Evolutionary conservation across 92 coral and sea anemone species (phyloP), one percentile per base, ranked within the genome.

Genomic region (Zoanthus solanderi): DNA sequence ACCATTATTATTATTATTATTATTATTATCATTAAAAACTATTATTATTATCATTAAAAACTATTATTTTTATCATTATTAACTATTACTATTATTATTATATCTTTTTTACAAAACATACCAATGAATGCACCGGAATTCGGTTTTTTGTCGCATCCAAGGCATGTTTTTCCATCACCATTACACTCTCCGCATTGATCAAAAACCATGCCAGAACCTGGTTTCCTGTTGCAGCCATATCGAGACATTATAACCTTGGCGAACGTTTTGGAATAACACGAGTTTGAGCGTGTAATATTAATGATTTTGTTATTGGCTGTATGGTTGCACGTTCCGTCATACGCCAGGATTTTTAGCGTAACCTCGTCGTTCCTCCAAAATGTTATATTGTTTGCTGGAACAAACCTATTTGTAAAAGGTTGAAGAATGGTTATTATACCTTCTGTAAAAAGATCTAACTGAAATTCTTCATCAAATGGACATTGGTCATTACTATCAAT

Each of bases 101-200:
- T 23, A 23, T 23, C 23, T 37, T 37, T 11, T 50, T 50, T 3
- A 50, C 9, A 31, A 78, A 2, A 81, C 85, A 46, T 66, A 81
- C 85, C 85, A 9, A 12, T 6, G 14, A 45, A 81, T 65, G 75
- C 75, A 23, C 85, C 85, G 34, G 85, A 81, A 81, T 81, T 66
- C 10, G 23, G 46, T n/a, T 46, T 81, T 0, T 69, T 66, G 34
- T 81, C 85, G 12, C 85, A 81, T 32, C 85, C 85, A 42, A 46
- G 14, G 23, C 85, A 81, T 8, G 32, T 47, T 67, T 15, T 30
- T 12, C 45, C 47, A 7, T 47, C 10, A 28, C 85, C 85, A 12
- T 45, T 45, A 63, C 85, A 81, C 10, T 0, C 9, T 16, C 63
- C 85, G 65, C 85, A 81, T 48, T 3, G 29, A 47, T 81, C 85